A percentile compares a stretch with the other conserved stretches of the same genome.
These are phyloP conservation scores for Drosophila orena DNA, from an alignment of 1,140 invertebrate species.

Conservation along the genomic window DNA sequence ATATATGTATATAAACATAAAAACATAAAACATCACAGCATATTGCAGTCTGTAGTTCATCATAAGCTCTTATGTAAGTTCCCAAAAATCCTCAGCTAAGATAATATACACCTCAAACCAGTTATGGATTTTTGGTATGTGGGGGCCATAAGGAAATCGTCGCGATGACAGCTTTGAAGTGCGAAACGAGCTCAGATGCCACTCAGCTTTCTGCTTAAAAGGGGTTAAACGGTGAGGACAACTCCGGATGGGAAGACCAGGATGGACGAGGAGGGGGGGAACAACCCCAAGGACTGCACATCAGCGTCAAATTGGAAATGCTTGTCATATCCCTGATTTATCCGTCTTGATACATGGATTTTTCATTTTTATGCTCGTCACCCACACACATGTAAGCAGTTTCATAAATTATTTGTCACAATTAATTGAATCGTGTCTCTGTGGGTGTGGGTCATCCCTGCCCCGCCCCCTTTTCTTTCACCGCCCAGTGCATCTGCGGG, in stretches of 20 bases:
- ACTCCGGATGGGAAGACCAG: not conserved
- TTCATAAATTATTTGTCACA: constrained; percentile 85
- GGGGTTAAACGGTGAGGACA: constrained; percentile 59
- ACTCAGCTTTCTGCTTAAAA: constrained; percentile 56
- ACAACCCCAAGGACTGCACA: constrained; percentile 59
- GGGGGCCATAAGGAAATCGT: constrained; percentile 27
- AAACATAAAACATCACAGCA: not conserved
- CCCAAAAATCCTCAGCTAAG: not conserved
- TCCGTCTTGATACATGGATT: constrained; percentile 70
- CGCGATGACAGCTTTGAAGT: constrained; percentile 47
- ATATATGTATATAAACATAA: no score
- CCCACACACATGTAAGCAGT: constrained; percentile 39
- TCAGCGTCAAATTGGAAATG: constrained; percentile 83
- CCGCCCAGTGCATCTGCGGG: constrained; percentile 23
- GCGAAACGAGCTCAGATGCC: constrained; percentile 70
- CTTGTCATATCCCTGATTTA: constrained; percentile 85
- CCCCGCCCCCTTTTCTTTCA: not conserved
- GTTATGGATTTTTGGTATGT: constrained; percentile 13
- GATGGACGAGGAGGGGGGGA: constrained; percentile 14
- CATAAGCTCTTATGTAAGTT: not conserved
- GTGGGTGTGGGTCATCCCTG: constrained; percentile 28
- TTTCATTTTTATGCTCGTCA: constrained; percentile 71
- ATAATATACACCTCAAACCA: constrained; percentile 2
- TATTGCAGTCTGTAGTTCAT: not conserved
- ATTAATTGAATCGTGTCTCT: constrained; percentile 84